phyloP scores from a whole-genome alignment of 2,113 vertebrate genomes.

The Tonatia bakeri region DNA sequence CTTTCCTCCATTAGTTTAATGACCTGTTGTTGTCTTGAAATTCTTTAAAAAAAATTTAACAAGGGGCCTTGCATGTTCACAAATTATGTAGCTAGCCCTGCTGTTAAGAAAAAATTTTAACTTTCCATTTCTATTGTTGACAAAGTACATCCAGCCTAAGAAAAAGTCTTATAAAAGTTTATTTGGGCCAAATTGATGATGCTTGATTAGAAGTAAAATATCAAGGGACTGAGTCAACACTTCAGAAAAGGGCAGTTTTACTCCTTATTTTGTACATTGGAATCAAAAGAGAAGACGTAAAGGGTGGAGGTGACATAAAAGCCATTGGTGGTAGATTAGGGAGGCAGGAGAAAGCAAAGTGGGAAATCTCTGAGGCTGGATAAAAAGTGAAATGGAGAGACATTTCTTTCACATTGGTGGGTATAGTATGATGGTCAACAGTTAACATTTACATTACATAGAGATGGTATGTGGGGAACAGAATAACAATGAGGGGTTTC shows the following conservation, averaged over 20 bases:
- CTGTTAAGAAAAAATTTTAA: conserved; percentile 31
- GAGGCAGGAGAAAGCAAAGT: background rate
- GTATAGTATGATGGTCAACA: background rate
- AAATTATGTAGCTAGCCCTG: background rate
- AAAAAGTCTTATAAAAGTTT: background rate
- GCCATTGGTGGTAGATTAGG: background rate
- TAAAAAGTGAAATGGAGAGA: background rate
- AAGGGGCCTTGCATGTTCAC: background rate
- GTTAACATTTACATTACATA: background rate
- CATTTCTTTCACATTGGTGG: background rate
- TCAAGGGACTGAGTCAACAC: background rate
- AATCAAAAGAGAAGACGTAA: background rate
- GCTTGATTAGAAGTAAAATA: background rate
- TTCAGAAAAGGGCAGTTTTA: background rate
- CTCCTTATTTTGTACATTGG: background rate
- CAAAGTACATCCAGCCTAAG: background rate
- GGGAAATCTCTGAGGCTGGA: background rate
- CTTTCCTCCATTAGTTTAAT: background rate
- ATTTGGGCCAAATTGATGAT: background rate
- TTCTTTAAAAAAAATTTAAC: conserved; percentile 16
- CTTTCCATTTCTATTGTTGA: background rate
- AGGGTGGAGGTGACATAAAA: background rate
- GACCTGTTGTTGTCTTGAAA: background rate
- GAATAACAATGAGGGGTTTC: background rate
- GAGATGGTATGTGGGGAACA: background rate